Evolutionary conservation across 2,113 vertebrate species (phyloP).

Genomic region (Cyprinodon variegatus): DNA sequence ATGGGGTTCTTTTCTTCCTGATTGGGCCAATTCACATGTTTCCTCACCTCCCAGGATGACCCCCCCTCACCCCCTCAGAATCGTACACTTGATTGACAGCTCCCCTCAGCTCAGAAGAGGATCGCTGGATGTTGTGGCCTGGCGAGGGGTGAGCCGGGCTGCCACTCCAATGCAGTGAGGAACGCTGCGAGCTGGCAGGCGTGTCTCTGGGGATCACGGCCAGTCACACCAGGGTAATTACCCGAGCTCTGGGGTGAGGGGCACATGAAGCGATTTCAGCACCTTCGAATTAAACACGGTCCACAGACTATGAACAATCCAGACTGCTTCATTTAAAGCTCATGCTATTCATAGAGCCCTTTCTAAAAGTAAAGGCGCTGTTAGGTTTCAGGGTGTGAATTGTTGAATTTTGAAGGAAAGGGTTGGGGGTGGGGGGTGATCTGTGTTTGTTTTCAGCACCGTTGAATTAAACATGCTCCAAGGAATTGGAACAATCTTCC

Average conservation of each 20-base stretch:
- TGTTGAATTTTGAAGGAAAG: conserved; percentile 34
- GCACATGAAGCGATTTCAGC: conserved; percentile 52
- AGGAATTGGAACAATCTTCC: conserved; percentile 39
- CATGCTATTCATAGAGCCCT: conserved; percentile 13
- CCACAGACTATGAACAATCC: conserved; percentile 39
- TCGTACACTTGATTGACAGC: conserved; percentile 61
- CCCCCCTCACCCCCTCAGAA: conserved; percentile 35
- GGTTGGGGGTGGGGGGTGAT: neutral
- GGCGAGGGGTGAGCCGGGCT: conserved; percentile 22
- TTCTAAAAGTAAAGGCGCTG: conserved; percentile 7
- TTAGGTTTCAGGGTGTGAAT: conserved; percentile 22
- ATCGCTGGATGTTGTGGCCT: conserved; percentile 34
- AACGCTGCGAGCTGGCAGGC: conserved; percentile 13
- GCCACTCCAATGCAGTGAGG: conserved; percentile 4
- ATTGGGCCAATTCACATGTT: conserved; percentile 37
- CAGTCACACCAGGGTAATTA: conserved; percentile 56
- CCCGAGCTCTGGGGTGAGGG: conserved; percentile 33
- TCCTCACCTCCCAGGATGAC: conserved; percentile 43
- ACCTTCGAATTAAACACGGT: conserved; percentile 64
- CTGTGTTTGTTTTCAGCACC: conserved; percentile 43
- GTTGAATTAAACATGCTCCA: conserved; percentile 63
- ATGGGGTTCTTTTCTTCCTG: conserved; percentile 17
- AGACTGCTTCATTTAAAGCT: conserved; percentile 18
- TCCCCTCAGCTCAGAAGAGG: conserved; percentile 40
- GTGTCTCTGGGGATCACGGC: conserved; percentile 22